Percentiles rank a stretch among this genome's conserved stretches.
phyloP scores from a whole-genome alignment of 1,140 invertebrate species.

The Berghia stephanieae region DNA sequence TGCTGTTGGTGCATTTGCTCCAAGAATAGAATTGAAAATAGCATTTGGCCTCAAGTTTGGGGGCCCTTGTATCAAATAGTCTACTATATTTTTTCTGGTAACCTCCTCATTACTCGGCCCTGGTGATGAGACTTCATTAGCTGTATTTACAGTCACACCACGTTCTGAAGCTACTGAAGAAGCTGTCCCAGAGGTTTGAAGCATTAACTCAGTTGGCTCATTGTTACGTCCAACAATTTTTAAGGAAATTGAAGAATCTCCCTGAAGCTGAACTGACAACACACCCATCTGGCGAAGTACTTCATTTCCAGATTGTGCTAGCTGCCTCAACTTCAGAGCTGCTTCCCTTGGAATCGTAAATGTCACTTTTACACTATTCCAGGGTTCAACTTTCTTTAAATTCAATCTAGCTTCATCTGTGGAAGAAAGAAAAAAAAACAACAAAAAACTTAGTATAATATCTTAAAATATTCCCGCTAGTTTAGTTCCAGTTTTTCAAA shows the following conservation, averaged over 20 bases:
- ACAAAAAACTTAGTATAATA: background rate
- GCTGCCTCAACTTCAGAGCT: conserved; percentile 84
- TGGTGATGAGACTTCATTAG: conserved; percentile 46
- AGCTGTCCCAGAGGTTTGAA: conserved; percentile 67
- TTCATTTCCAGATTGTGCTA: conserved; percentile 88
- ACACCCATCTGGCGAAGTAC: conserved; percentile 90
- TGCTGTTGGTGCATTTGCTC: conserved; percentile 30
- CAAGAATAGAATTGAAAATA: conserved; percentile 47
- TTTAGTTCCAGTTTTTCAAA: too few species aligned
- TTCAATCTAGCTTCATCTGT: conserved; percentile 61
- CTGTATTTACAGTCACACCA: conserved; percentile 40
- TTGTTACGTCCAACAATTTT: conserved; percentile 81
- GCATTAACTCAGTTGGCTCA: conserved; percentile 79
- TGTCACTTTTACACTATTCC: conserved; percentile 96
- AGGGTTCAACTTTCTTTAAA: conserved; percentile 91
- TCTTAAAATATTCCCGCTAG: too few species aligned
- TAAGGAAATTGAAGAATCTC: conserved; percentile 90
- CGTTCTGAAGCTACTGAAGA: conserved; percentile 52
- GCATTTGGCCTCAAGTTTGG: conserved; percentile 66
- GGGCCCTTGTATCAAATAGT: conserved; percentile 62
- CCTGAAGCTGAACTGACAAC: conserved; percentile 94
- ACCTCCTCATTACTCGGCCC: conserved; percentile 61
- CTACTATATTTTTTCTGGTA: conserved; percentile 64
- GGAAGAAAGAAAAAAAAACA: conserved; percentile 36
- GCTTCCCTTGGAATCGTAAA: conserved; percentile 95